Evolutionary conservation across 2,888 invertebrate genomes (phyloP), one percentile per base, ranked within the genome.

Genomic region (Ophion ellenae): DNA sequence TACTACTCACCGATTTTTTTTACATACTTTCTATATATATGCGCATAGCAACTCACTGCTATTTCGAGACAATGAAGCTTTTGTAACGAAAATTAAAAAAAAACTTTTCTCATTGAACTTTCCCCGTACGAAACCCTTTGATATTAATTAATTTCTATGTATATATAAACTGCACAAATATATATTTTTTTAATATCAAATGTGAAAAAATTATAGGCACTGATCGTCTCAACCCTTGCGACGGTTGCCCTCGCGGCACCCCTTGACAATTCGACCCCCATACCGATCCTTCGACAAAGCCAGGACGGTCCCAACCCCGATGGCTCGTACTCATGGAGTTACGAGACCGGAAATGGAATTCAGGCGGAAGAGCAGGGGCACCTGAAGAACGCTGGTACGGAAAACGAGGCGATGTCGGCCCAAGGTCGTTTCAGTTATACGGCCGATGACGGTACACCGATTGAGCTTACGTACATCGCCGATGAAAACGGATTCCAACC

Each of bases 401-500:
- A 95, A 53, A 95, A 95, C 2, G 95, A 95, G 78, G 92, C 91
- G 0, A 91, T 90, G 85, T 89, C 93, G 5, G 95, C 94, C 1
- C 94, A 94, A 81, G 95, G 95, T 17, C 92, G 93, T 2, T 95
- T 93, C 91, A 94, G 95, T 24, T 95, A 95, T 91, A 94, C 94
- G 28, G 95, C 96, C 36, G 96, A 96, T 17, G 96, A 96, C 88
- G 97, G 97, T n/a, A 94, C 95, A 66, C 94, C 94, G 17, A 94
- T 96, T 89, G 91, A 94, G n/a, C 92, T 97, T 84, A 93, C 94
- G 69, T 97, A 96, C 93, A 91, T 95, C 82, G 96, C 97, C 88
- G 96, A 97, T 89, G 96, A 96, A 92, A 96, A 96, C 88, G 97
- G 97, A 83, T 97, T 96, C 95, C 96, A 96, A 87, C 95, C 97